These are phyloP conservation scores for Cecropterus lyciades DNA, from an alignment of 1,140 invertebrate species.

Conservation along the genomic window DNA sequence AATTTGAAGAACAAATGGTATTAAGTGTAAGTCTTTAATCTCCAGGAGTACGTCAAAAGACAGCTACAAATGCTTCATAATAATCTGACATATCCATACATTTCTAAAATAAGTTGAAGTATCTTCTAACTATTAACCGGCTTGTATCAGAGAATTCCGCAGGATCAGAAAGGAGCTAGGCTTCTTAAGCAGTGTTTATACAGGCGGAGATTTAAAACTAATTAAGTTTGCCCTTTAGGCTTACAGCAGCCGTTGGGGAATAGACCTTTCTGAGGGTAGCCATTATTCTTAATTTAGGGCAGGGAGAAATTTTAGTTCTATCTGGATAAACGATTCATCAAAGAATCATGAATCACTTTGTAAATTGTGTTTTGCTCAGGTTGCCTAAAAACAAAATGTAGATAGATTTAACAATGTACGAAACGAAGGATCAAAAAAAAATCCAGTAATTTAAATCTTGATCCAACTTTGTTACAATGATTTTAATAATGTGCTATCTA, in stretches of 20 bases:
- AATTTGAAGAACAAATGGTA: no score
- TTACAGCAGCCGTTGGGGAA: constrained; percentile 23
- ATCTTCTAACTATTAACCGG: constrained; percentile 11
- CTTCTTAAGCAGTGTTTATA: constrained; percentile 31
- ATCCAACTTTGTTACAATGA: no score
- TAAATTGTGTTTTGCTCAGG: constrained; percentile 10
- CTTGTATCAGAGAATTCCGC: constrained; percentile 7
- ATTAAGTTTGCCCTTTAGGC: constrained; percentile 35
- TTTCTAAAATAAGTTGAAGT: no score
- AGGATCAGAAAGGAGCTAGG: constrained; percentile 8
- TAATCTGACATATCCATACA: no score
- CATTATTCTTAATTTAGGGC: constrained; percentile 32
- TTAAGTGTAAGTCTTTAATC: no score
- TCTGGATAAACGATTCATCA: constrained; percentile 22
- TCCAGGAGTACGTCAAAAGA: no score
- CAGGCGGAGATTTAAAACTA: constrained; percentile 32
- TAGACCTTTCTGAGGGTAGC: constrained; percentile 25
- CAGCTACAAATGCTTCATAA: no score
- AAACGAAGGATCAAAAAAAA: no score
- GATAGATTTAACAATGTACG: no score
- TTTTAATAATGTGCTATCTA: no score
- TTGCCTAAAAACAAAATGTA: neutral
- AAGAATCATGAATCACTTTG: constrained; percentile 25
- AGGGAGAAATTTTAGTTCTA: constrained; percentile 25
- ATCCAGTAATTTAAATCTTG: no score